A percentile compares a stretch with the other conserved stretches of the same genome.
Conservation (phyloP, 2,113 vertebrate species). For the Trematocara nigrifrons region DNA sequence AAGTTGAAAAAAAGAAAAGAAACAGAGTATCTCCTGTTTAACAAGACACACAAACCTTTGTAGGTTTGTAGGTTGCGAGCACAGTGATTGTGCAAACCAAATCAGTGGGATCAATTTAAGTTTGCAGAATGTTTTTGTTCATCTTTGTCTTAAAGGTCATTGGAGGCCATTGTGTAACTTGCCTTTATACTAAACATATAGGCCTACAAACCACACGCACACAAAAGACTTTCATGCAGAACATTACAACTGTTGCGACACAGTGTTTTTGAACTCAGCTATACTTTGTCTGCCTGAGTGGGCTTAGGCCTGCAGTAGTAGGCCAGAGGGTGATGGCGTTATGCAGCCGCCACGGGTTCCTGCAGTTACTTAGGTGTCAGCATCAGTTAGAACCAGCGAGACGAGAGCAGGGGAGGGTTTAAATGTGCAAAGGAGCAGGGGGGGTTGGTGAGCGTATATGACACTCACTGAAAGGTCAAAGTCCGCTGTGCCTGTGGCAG, state of each 20-base stretch:
- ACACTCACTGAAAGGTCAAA: constrained; percentile 35
- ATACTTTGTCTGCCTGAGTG: not conserved
- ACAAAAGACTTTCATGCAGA: not conserved
- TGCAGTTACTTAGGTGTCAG: not conserved
- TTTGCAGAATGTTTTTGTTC: not conserved
- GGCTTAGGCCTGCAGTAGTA: not conserved
- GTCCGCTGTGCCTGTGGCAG: not conserved
- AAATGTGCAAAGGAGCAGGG: not conserved
- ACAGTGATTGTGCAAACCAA: not conserved
- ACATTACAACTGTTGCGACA: constrained; percentile 15
- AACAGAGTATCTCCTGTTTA: not conserved
- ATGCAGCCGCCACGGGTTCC: not conserved
- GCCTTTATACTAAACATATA: not conserved
- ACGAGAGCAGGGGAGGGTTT: not conserved
- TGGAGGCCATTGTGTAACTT: constrained; percentile 21
- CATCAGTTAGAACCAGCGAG: not conserved
- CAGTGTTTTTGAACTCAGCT: not conserved
- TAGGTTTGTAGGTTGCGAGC: not conserved
- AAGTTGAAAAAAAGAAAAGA: not conserved
- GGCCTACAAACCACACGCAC: not conserved
- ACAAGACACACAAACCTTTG: not conserved
- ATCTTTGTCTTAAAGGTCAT: constrained; percentile 15
- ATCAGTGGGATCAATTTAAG: not conserved
- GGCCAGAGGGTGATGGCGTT: not conserved
- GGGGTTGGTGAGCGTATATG: not conserved